These are phyloP conservation scores for Coendou prehensilis DNA, from an alignment of 2,797 vertebrate genomes.

Conservation along the genomic window DNA sequence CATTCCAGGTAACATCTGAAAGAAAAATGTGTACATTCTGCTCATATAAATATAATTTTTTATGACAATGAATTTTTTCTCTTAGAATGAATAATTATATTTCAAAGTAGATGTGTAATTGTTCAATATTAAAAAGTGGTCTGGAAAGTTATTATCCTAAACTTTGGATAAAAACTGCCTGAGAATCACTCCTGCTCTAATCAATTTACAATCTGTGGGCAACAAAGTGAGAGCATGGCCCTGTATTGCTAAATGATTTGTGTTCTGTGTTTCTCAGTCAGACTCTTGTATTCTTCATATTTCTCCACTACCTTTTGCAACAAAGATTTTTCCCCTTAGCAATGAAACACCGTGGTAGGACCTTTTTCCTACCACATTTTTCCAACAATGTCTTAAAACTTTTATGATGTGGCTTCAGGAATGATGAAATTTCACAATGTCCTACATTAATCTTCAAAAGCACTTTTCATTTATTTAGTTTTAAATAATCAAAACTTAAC, in stretches of 20 bases:
- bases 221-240: not conserved
- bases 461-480: conserved; percentile 56
- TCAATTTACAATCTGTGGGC: not conserved
- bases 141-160: not conserved
- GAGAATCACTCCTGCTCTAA: not conserved
- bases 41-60: not conserved
- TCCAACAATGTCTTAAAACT: conserved; percentile 17
- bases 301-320: not conserved
- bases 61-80: not conserved
- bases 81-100: conserved; percentile 28
- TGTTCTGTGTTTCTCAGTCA: not conserved
- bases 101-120: not conserved
- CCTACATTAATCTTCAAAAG: conserved; percentile 35
- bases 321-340: not conserved
- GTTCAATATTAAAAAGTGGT: not conserved
- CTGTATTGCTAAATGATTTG: not conserved
- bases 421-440: conserved; percentile 66
- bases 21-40: conserved; percentile 13
- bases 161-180: not conserved
- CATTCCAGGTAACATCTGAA: not conserved
- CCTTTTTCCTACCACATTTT: not conserved
- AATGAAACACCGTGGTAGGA: not conserved
- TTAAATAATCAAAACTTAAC: conserved; percentile 69
- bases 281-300: not conserved
- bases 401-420: conserved; percentile 63